phyloP scores from a whole-genome alignment of 2,797 vertebrate species.

The Gymnopithys bicolor region DNA sequence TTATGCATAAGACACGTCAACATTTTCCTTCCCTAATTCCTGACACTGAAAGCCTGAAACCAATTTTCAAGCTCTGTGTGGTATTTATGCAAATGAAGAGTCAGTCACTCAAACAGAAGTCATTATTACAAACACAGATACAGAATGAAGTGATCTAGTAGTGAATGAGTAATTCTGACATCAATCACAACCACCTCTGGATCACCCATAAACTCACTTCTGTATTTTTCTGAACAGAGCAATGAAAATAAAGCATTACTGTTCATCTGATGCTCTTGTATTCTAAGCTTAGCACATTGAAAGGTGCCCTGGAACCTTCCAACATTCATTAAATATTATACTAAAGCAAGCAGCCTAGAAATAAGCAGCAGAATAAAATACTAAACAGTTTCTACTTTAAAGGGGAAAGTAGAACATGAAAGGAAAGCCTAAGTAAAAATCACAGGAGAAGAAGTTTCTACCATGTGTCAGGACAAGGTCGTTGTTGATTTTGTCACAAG shows the following conservation, averaged over 20 bases:
- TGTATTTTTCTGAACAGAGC: background rate
- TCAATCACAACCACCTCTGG: background rate
- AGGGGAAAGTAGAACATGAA: background rate
- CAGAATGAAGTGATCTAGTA: slow-evolving; percentile 38
- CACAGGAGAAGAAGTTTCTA: background rate
- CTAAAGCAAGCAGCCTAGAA: background rate
- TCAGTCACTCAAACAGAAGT: slow-evolving; percentile 39
- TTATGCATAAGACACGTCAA: slow-evolving; percentile 33
- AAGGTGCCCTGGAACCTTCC: background rate
- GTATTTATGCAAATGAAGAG: slow-evolving; percentile 59
- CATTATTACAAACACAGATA: slow-evolving; percentile 33
- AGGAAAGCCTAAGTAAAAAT: background rate
- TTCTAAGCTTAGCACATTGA: background rate
- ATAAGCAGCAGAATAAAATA: background rate
- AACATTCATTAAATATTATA: background rate
- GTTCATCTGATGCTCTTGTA: background rate
- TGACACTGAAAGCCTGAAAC: slow-evolving; percentile 50
- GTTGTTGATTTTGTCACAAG: background rate
- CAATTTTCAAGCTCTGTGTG: slow-evolving; percentile 43
- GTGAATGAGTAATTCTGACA: slow-evolving; percentile 48
- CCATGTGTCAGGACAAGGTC: background rate
- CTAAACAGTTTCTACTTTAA: background rate
- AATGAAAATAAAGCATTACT: background rate
- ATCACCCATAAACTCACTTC: background rate
- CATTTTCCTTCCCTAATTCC: slow-evolving; percentile 40